Conservation (phyloP, 1,140 invertebrate species). For the Anastrepha ludens region DNA sequence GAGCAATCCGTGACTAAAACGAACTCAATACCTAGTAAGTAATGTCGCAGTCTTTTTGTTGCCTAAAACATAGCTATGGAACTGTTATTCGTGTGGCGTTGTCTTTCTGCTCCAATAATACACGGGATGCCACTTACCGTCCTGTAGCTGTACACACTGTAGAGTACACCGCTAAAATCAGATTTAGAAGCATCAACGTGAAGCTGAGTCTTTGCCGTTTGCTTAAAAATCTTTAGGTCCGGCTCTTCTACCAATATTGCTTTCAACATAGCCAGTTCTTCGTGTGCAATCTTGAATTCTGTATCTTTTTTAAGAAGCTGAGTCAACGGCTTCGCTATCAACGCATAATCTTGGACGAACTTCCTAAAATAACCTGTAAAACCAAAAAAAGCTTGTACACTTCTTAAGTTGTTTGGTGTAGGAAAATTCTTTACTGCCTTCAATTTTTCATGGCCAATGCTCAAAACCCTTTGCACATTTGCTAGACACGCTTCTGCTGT, state of each 20-base stretch:
- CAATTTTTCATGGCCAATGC: no score
- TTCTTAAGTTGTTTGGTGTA: not conserved
- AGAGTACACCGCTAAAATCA: slow-evolving; percentile 61
- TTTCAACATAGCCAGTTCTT: not conserved
- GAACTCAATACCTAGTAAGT: slow-evolving; percentile 55
- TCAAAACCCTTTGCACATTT: slow-evolving; percentile 2
- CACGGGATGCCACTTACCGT: slow-evolving; percentile 54
- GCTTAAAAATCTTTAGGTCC: slow-evolving; percentile 7
- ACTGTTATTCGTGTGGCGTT: slow-evolving; percentile 69
- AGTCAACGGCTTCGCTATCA: not conserved
- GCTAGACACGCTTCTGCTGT: not conserved
- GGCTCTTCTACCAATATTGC: not conserved
- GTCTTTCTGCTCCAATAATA: slow-evolving; percentile 68
- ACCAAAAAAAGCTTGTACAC: not conserved
- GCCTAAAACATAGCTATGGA: slow-evolving; percentile 61
- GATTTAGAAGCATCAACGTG: slow-evolving; percentile 45
- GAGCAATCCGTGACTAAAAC: slow-evolving; percentile 63
- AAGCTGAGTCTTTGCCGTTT: slow-evolving; percentile 22
- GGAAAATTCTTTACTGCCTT: no score
- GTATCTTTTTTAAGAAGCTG: slow-evolving; percentile 20
- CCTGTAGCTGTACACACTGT: slow-evolving; percentile 60
- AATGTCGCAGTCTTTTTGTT: slow-evolving; percentile 61
- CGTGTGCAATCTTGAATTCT: not conserved
- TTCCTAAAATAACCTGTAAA: slow-evolving; percentile 59
- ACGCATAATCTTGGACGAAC: slow-evolving; percentile 61